Evolutionary conservation across 2,113 vertebrate species (phyloP), one percentile per base, ranked within the genome.

Genomic region (Jaculus jaculus): DNA sequence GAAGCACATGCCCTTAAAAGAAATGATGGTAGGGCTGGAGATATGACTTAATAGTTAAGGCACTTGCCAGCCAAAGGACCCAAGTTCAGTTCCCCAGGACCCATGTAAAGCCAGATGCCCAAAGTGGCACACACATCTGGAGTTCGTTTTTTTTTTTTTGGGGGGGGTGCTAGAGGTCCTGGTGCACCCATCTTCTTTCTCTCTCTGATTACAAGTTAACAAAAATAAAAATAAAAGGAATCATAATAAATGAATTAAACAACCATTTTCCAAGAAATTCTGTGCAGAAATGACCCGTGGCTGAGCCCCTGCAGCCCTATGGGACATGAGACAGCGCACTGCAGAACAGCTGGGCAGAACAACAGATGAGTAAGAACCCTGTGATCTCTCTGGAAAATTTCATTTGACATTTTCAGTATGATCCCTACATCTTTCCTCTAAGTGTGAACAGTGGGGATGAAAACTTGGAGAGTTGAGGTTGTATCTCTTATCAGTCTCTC

Each of bases 321-420:
- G 2, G 20, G 78, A 54, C 60, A 78, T 21, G 12, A 81, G 37
- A 47, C 20, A 24, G 11, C 32, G 42, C 10, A 7, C 4, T 68
- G 24, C 60, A 32, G 47, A 72, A 77, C 75, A 96, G 93, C 84
- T 96, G 96, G 66, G 58, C 68, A 71, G 90, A 88, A 81, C 95
- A 91, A 81, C 9, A 69, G 89, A 94, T 96, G 92, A 94, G 90
- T 96, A 91, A 95, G 84, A 87, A 51, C 69, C 91, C 89, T 81
- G 92, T 83, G 75, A 84, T 89, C 68, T 47, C 30, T 90, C 86
- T 92, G 92, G 89, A 86, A 90, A 92, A 87, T 34, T 68, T 80
- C 42, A 69, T 79, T 28, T 77, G 54, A 54, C 54, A 39, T 51
- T 77, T 89, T 77, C 28, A 85, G 74, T 74, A 58, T 42, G 69